Evolutionary conservation across 1,140 invertebrate species (phyloP).

Genomic region (Zaprionus lachaisei): DNA sequence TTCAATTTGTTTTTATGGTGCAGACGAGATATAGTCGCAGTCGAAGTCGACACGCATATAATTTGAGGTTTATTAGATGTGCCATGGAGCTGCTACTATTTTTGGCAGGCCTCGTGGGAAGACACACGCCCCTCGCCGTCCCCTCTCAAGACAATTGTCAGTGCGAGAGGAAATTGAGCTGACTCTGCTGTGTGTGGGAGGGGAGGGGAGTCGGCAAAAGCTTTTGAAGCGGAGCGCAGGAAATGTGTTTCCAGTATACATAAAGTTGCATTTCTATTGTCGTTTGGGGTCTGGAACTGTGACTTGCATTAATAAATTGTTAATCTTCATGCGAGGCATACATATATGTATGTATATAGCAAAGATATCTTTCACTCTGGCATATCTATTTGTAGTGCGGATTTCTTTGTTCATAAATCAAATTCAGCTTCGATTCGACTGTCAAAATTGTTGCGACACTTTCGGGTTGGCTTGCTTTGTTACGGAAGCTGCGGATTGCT

Average conservation of each 20-base stretch:
- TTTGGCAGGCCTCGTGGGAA: conserved; percentile 64
- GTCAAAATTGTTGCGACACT: conserved; percentile 50
- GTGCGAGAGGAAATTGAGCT: conserved; percentile 2
- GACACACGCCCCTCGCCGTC: neutral
- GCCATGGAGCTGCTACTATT: conserved; percentile 46
- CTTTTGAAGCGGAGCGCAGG: conserved; percentile 63
- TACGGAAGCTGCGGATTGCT: conserved; percentile 43
- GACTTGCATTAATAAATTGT: conserved; percentile 45
- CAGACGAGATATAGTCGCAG: conserved; percentile 36
- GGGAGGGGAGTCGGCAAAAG: conserved; percentile 10
- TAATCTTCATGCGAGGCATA: neutral
- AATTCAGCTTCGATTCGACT: conserved; percentile 47
- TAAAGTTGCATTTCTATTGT: conserved; percentile 27
- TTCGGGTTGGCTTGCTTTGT: conserved; percentile 31
- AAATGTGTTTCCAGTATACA: conserved; percentile 42
- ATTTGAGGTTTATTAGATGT: conserved; percentile 73
- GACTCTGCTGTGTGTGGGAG: neutral
- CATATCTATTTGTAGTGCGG: conserved; percentile 20
- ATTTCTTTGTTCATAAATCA: conserved; percentile 59
- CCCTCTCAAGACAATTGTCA: conserved; percentile 53
- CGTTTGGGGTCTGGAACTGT: conserved; percentile 3
- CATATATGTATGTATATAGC: neutral
- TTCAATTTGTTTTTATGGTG: conserved; percentile 77
- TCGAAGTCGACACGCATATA: conserved; percentile 62
- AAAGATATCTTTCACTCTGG: neutral